A percentile compares a stretch with the other conserved stretches of the same genome.
Conservation (phyloP, 2,888 invertebrate genomes). For the Ormyrus pomaceus region DNA sequence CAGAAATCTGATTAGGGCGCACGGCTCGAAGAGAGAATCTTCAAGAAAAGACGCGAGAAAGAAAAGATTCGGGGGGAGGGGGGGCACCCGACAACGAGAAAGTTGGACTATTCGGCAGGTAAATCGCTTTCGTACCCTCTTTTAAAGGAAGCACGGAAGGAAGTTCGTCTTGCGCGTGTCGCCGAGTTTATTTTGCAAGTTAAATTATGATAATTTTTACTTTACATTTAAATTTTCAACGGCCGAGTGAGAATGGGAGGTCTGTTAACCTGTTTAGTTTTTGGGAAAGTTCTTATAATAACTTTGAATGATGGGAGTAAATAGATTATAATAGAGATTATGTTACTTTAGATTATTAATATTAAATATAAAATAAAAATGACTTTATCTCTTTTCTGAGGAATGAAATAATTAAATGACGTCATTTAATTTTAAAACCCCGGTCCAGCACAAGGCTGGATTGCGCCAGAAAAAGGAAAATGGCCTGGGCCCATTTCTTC, state of each 20-base stretch:
- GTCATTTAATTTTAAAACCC: too few species aligned
- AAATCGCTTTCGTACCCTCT: constrained; percentile 42
- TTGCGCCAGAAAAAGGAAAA: background rate
- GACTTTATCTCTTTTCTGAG: too few species aligned
- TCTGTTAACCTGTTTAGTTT: too few species aligned
- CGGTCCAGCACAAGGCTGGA: too few species aligned
- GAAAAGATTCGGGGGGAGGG: constrained; percentile 1
- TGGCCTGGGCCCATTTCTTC: constrained; percentile 12
- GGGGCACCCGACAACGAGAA: constrained; percentile 16
- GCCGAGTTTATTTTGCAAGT: constrained; percentile 46
- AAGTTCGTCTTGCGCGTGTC: background rate
- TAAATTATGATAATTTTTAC: constrained; percentile 54
- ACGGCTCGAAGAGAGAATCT: constrained; percentile 6
- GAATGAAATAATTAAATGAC: too few species aligned
- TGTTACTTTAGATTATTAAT: too few species aligned
- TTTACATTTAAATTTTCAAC: constrained; percentile 47
- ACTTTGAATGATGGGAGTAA: too few species aligned
- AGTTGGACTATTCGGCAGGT: constrained; percentile 52
- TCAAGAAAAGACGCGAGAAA: constrained; percentile 29
- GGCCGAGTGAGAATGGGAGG: background rate
- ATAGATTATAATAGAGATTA: too few species aligned
- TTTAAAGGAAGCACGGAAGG: background rate
- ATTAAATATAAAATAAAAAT: too few species aligned
- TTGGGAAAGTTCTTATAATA: too few species aligned
- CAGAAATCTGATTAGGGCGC: constrained; percentile 41